Base-by-base conservation (phyloP, 2,113 vertebrate species). In the Fregata magnificens region DNA sequence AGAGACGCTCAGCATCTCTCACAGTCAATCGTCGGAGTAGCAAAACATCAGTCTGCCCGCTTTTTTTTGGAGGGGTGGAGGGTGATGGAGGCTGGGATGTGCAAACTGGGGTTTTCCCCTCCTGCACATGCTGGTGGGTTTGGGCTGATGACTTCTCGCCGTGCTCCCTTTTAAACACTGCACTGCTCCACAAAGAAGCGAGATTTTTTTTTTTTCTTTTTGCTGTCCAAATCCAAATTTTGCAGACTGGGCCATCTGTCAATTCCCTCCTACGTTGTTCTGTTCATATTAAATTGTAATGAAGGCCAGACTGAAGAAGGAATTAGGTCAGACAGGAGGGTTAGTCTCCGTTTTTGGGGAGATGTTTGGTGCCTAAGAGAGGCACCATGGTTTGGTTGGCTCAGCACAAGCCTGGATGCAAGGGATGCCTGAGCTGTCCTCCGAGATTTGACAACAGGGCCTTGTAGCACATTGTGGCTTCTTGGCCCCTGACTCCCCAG, bases 181-280 rank as follows among this genome's bases (percentile, higher is more conserved):
- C 53, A 31, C 66, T 58, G 73, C 89, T 91, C 49, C 55, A 34
- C 45, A 69, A 69, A 91, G 69, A 61, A 59, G 34, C 0, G 9
- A 82, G 42, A 22, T n/a, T 76, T 31, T 61, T 53, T 21, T 56
- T 71, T 76, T 82, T 71, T 55, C 6, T 74, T 88, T 95, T 88
- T 90, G 8, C 81, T 80, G 71, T 94, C 93, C 91, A 95, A 87
- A 90, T 96, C 90, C 95, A 91, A 95, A 94, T 91, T 97, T 97
- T 97, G 86, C 86, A 95, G 95, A 96, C 96, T 94, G 88, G 94
- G 88, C 93, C 95, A 93, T 95, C 95, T 97, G 95, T 97, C 94
- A 97, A 85, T 95, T 97, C 94, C 93, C 91, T 97, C 94, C 94
- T 97, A 96, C 85, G 45, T 96, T 94, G 87, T 95, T 95, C 93